Evolutionary conservation across 35 echinoderm and acorn worm species (phyloP).

Genomic region (Amphiura filiformis): DNA sequence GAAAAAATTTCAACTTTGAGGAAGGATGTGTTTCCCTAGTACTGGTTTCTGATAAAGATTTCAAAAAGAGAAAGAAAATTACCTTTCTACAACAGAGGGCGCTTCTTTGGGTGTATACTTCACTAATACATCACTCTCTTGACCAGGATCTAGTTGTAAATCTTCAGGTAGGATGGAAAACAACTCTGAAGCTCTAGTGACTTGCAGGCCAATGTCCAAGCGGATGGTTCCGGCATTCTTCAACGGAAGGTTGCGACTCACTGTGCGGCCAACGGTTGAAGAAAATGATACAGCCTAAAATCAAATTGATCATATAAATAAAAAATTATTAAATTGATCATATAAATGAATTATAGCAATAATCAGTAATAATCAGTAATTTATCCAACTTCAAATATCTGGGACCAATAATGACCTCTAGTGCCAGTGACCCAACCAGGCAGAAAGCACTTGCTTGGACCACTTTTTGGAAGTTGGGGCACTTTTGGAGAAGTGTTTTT

Average conservation of each 20-base stretch:
- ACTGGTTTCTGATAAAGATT: too few relatives aligned
- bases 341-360: neutral
- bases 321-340: neutral
- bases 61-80: too few relatives aligned
- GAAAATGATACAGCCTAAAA: slow-evolving; percentile 37
- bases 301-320: neutral
- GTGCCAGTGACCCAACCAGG: too few relatives aligned
- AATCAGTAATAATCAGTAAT: neutral
- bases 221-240: slow-evolving; percentile 79
- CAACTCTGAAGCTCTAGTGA: slow-evolving; percentile 47
- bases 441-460: too few relatives aligned
- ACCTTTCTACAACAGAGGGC: slow-evolving; percentile 66
- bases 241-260: slow-evolving; percentile 57
- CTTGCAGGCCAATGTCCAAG: slow-evolving; percentile 47
- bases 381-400: neutral
- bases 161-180: slow-evolving; percentile 61
- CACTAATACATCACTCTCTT: slow-evolving; percentile 67
- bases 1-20: too few relatives aligned
- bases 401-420: too few relatives aligned
- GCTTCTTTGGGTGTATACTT: slow-evolving; percentile 71
- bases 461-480: too few relatives aligned
- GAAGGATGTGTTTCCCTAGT: too few relatives aligned
- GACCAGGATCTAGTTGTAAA: slow-evolving; percentile 52
- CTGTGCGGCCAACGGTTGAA: slow-evolving; percentile 39
- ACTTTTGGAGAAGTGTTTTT: too few relatives aligned